Conservation (phyloP, 2,888 invertebrate species). For the Acleris laterana region DNA sequence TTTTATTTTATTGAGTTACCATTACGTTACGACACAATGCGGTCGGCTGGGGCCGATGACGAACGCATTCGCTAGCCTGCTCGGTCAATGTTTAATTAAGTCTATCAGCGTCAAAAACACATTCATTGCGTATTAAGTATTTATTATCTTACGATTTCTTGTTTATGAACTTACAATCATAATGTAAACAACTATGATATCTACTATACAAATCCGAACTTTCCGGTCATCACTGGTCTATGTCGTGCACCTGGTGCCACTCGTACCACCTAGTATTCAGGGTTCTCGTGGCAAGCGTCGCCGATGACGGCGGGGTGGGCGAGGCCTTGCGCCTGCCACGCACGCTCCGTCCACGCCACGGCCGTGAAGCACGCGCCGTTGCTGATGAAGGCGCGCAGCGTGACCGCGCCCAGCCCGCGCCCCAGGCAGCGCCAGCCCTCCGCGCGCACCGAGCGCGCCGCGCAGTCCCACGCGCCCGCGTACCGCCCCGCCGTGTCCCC, state of each 20-base stretch:
- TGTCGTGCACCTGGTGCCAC: neutral
- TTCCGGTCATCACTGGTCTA: slow-evolving; percentile 10
- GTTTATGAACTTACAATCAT: neutral
- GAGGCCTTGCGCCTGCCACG: slow-evolving; percentile 64
- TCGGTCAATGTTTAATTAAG: neutral
- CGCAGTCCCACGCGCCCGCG: slow-evolving; percentile 89
- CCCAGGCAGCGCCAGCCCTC: slow-evolving; percentile 90
- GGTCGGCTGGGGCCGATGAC: too few relatives aligned
- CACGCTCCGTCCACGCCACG: slow-evolving; percentile 90
- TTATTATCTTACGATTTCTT: slow-evolving; percentile 19
- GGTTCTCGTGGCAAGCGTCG: slow-evolving; percentile 62
- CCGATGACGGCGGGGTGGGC: slow-evolving; percentile 58
- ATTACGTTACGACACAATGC: neutral
- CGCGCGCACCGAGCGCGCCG: slow-evolving; percentile 86
- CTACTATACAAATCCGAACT: slow-evolving; percentile 12
- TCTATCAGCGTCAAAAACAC: slow-evolving; percentile 8
- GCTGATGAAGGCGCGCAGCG: slow-evolving; percentile 94
- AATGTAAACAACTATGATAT: neutral
- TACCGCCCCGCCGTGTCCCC: slow-evolving; percentile 88
- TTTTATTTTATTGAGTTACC: slow-evolving; percentile 45
- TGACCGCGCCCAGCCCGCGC: slow-evolving; percentile 90
- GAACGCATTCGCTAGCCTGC: too few relatives aligned
- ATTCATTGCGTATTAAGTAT: slow-evolving; percentile 8
- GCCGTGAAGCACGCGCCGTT: slow-evolving; percentile 97
- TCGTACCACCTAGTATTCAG: slow-evolving; percentile 52